These are phyloP conservation scores for Nasonovia ribisnigri DNA, from an alignment of 2,888 invertebrate genomes.

Conservation along the genomic window DNA sequence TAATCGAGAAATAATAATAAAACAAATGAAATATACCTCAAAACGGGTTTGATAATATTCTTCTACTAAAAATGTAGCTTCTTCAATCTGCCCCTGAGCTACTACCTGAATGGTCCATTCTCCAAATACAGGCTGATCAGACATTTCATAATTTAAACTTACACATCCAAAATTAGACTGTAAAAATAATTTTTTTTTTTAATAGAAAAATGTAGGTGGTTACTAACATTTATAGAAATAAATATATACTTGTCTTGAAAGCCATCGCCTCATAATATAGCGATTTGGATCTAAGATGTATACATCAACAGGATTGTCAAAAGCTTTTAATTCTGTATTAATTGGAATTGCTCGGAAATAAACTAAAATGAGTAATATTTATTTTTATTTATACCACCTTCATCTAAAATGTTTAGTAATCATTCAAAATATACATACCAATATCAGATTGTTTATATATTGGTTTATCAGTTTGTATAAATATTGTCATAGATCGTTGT, in stretches of 20 bases:
- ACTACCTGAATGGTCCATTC: slow-evolving; percentile 90
- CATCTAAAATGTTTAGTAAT: background rate
- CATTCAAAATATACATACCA: slow-evolving; percentile 71
- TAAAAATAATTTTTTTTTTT: slow-evolving; percentile 64
- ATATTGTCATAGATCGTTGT: slow-evolving; percentile 92
- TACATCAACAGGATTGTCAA: slow-evolving; percentile 91
- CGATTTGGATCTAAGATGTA: slow-evolving; percentile 91
- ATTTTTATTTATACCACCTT: background rate
- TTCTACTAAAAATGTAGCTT: slow-evolving; percentile 87
- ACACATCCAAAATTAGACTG: slow-evolving; percentile 92
- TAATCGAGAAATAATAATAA: background rate
- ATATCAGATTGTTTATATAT: slow-evolving; percentile 93
- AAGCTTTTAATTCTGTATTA: slow-evolving; percentile 90
- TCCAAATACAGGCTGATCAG: slow-evolving; percentile 92
- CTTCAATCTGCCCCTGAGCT: slow-evolving; percentile 90
- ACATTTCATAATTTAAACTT: slow-evolving; percentile 89
- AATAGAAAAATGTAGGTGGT: slow-evolving; percentile 9
- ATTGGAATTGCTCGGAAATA: slow-evolving; percentile 93
- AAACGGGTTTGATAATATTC: slow-evolving; percentile 96
- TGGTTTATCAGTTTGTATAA: slow-evolving; percentile 95
- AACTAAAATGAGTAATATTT: slow-evolving; percentile 73
- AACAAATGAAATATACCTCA: slow-evolving; percentile 74
- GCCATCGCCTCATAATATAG: slow-evolving; percentile 91
- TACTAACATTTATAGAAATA: slow-evolving; percentile 35
- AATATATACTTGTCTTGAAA: slow-evolving; percentile 81